Evolutionary conservation across 1,140 invertebrate genomes (phyloP).

Genomic region (Acromyrmex heyeri): DNA sequence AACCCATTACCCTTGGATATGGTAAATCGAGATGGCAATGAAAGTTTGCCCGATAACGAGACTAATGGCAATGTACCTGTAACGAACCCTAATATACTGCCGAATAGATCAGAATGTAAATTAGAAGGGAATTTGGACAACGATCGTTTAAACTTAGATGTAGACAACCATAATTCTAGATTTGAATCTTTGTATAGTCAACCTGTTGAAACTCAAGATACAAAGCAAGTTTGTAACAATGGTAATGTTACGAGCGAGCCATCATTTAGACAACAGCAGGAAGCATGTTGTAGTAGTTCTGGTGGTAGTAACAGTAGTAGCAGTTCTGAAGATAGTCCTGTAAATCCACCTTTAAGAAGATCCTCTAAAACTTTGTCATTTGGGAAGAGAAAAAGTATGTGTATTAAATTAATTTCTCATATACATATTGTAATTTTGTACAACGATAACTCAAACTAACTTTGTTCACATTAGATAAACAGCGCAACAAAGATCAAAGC

Average conservation of each 20-base stretch:
- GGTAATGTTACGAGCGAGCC: constrained; percentile 78
- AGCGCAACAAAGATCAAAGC: constrained; percentile 84
- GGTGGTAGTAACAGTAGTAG: constrained; percentile 84
- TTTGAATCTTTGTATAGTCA: constrained; percentile 86
- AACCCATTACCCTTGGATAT: constrained; percentile 74
- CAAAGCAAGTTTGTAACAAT: constrained; percentile 82
- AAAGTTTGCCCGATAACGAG: constrained; percentile 76
- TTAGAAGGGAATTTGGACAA: constrained; percentile 81
- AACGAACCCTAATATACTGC: constrained; percentile 75
- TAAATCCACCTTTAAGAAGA: constrained; percentile 83
- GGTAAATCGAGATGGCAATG: constrained; percentile 75
- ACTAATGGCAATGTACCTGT: constrained; percentile 83
- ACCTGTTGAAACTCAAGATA: constrained; percentile 81
- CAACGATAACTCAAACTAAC: neutral
- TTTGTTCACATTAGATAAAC: constrained; percentile 78
- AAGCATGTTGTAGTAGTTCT: constrained; percentile 80
- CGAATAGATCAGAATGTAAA: constrained; percentile 78
- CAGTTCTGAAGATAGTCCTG: constrained; percentile 84
- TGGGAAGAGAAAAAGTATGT: constrained; percentile 82
- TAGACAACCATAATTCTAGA: constrained; percentile 86
- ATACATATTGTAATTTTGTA: neutral
- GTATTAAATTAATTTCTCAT: constrained; percentile 32
- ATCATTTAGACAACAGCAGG: constrained; percentile 76
- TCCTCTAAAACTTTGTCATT: constrained; percentile 86
- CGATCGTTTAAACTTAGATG: constrained; percentile 79